Base-by-base conservation (phyloP, 2,888 invertebrate genomes). In the Cloeon dipterum region DNA sequence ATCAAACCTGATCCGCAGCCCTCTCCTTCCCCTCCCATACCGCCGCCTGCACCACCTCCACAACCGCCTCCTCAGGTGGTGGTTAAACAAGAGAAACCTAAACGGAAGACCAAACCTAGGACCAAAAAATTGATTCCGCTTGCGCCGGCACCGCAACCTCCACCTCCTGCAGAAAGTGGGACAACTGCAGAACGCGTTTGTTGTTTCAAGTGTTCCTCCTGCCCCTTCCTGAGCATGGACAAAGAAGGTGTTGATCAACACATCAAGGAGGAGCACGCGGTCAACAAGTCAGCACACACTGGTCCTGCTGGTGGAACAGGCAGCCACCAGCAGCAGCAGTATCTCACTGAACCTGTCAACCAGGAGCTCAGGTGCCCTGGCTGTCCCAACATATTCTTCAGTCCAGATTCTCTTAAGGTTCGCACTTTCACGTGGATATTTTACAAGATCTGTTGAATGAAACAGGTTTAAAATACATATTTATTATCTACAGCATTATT, bases 331-430 rank as follows among this genome's bases (percentile, higher is more conserved):
- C n/a, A n/a, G n/a, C n/a, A n/a, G n/a, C n/a, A n/a, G n/a, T n/a
- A n/a, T n/a, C n/a, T n/a, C n/a, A n/a, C n/a, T n/a, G n/a, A n/a
- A n/a, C n/a, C n/a, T n/a, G n/a, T n/a, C n/a, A n/a, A n/a, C 5
- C 29, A 29, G 38, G 62, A 65, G 41, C 58, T 72, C 5, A 60
- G 60, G 43, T 76, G 76, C 46, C 74, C 74, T 11, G 75, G 73
- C 7, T 76, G 75, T 48, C 52, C 61, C 2, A 72, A 73, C 49
- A 53, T 67, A 3, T 75, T 75, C 48, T 69, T 66, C 46, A 64
- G 66, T 8, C 64, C 65, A 46, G 33, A 39, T 11, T 26, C 35
- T 16, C 14, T 29, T 5, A 7, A 29, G 29, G 29, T 29, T 8
- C 10, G 21, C 21, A 10, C n/a, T n/a, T n/a, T n/a, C n/a, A n/a